Evolutionary conservation across 2,888 invertebrate species (phyloP).

Genomic region (Drosophila niveifrons): DNA sequence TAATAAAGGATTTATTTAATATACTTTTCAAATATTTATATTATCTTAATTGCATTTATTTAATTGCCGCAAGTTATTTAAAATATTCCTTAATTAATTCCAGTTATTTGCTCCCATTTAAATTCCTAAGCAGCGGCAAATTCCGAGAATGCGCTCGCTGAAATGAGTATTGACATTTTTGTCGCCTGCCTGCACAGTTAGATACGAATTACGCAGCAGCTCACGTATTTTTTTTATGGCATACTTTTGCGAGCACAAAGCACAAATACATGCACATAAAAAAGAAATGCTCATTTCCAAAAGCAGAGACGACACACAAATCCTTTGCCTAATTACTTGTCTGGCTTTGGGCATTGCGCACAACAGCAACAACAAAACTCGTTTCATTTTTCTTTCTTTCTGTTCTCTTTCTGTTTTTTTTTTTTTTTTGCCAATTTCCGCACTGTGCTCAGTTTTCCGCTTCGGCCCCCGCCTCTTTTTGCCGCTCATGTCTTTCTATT

Average conservation of each 20-base stretch:
- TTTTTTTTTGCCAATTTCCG: conserved; percentile 63
- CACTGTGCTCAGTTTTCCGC: conserved; percentile 28
- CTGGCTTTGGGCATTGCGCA: conserved; percentile 61
- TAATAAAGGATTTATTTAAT: too few species aligned
- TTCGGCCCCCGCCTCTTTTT: conserved; percentile 1
- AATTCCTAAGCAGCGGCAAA: neutral
- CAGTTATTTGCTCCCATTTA: neutral
- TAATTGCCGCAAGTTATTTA: neutral
- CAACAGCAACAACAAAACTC: conserved; percentile 6
- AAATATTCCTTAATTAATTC: neutral
- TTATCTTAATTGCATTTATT: too few species aligned
- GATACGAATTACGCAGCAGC: conserved; percentile 37
- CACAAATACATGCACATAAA: conserved; percentile 33
- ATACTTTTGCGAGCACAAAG: conserved; percentile 44
- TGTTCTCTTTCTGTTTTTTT: too few species aligned
- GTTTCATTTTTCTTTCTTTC: conserved; percentile 41
- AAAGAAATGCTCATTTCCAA: conserved; percentile 58
- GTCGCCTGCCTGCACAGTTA: conserved; percentile 43
- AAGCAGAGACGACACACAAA: conserved; percentile 63
- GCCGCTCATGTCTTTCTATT: conserved; percentile 55
- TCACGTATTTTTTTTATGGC: conserved; percentile 68
- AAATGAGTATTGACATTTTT: conserved; percentile 25
- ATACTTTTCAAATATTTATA: too few species aligned
- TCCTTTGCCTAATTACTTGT: conserved; percentile 79
- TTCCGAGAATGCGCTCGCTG: neutral